phyloP scores from a whole-genome alignment of 2,797 vertebrate genomes.

The Pelodytes ibericus region DNA sequence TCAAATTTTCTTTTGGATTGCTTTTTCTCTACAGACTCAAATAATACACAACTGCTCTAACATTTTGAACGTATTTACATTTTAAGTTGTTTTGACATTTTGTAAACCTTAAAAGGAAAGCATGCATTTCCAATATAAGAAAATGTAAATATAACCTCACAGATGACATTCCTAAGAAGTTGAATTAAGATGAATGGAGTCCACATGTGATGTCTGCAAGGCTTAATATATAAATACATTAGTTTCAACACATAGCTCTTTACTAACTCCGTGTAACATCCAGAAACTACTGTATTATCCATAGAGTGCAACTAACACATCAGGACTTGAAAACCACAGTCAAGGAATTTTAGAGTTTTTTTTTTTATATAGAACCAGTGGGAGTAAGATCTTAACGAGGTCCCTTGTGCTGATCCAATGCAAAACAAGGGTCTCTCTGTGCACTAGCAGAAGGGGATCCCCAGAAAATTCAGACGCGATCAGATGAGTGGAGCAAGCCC shows the following conservation, averaged over 20 bases:
- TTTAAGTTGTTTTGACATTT: constrained; percentile 77
- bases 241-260: constrained; percentile 48
- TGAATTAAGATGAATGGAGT: constrained; percentile 73
- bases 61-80: constrained; percentile 69
- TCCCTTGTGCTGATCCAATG: too few species aligned
- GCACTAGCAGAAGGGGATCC: too few species aligned
- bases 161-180: constrained; percentile 67
- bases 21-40: neutral
- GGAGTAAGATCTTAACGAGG: too few species aligned
- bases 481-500: too few species aligned
- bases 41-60: constrained; percentile 63
- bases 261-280: constrained; percentile 19
- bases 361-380: too few species aligned
- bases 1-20: constrained; percentile 22
- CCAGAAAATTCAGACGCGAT: too few species aligned
- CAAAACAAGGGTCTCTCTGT: too few species aligned
- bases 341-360: too few species aligned
- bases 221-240: constrained; percentile 54
- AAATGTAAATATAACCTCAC: constrained; percentile 75
- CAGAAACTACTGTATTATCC: constrained; percentile 36
- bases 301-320: constrained; percentile 4
- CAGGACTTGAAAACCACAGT: too few species aligned
- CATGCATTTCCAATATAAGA: constrained; percentile 69
- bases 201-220: constrained; percentile 66
- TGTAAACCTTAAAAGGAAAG: constrained; percentile 73